These are phyloP conservation scores for Rhabdornis inornatus DNA, from an alignment of 2,113 vertebrate genomes.

Conservation along the genomic window DNA sequence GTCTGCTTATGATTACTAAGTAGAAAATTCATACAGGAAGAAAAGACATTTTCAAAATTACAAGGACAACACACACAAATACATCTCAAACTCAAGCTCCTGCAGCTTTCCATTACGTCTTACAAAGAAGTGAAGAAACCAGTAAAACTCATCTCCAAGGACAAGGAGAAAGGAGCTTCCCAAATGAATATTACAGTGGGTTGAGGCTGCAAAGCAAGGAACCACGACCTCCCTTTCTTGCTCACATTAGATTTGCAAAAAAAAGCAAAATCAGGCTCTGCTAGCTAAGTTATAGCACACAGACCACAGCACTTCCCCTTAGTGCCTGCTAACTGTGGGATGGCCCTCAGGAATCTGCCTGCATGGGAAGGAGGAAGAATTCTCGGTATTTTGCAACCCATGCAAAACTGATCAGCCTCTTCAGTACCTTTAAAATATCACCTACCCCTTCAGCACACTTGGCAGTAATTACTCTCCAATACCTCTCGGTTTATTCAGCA, in stretches of 20 bases:
- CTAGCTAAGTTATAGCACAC: background rate
- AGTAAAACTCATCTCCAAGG: background rate
- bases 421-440: background rate
- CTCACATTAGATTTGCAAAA: background rate
- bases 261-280: background rate
- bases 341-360: background rate
- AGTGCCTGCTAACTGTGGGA: background rate
- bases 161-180: background rate
- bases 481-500: background rate
- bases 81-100: background rate
- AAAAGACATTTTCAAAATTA: background rate
- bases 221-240: background rate
- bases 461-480: background rate
- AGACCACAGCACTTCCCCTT: no score
- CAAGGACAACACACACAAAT: background rate
- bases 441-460: background rate
- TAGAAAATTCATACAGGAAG: background rate
- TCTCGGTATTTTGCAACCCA: background rate
- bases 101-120: background rate
- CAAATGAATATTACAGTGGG: background rate
- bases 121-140: background rate
- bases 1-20: background rate
- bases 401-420: background rate
- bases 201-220: background rate
- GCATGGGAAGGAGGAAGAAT: background rate